Conservation (phyloP, 2,888 invertebrate species). For the Chalcis sispes region DNA sequence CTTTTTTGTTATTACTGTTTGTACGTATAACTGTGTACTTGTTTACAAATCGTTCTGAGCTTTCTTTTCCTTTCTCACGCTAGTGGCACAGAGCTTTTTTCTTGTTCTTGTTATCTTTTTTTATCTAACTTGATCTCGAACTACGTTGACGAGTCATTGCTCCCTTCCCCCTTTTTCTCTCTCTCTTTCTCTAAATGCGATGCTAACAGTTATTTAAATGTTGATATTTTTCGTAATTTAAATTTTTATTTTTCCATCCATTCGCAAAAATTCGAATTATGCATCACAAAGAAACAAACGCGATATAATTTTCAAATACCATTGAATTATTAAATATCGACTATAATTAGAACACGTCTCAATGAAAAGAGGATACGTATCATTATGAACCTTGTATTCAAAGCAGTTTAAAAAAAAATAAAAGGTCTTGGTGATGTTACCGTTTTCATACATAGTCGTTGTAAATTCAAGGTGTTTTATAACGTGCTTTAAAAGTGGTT, state of each 20-base stretch:
- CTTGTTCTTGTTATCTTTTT: conserved; percentile 1
- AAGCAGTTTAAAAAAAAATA: too few relatives aligned
- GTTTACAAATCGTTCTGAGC: too few relatives aligned
- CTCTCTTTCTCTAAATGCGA: too few relatives aligned
- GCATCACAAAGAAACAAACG: not conserved
- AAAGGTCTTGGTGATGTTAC: too few relatives aligned
- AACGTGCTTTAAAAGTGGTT: conserved; percentile 27
- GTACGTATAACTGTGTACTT: not conserved
- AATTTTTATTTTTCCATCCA: too few relatives aligned
- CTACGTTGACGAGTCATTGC: not conserved
- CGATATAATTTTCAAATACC: too few relatives aligned
- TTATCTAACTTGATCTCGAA: conserved; percentile 9
- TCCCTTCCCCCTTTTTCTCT: not conserved
- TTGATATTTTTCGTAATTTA: too few relatives aligned
- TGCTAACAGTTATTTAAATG: not conserved
- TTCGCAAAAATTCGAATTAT: not conserved
- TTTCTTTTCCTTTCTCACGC: not conserved
- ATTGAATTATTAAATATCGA: too few relatives aligned
- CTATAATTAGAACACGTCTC: too few relatives aligned
- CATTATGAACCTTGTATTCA: too few relatives aligned
- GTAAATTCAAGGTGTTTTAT: not conserved
- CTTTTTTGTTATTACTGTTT: not conserved
- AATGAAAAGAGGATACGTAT: too few relatives aligned
- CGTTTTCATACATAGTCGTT: not conserved
- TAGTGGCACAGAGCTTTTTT: not conserved